Conservation (phyloP, 2,113 vertebrate species). For the Hoplias malabaricus region DNA sequence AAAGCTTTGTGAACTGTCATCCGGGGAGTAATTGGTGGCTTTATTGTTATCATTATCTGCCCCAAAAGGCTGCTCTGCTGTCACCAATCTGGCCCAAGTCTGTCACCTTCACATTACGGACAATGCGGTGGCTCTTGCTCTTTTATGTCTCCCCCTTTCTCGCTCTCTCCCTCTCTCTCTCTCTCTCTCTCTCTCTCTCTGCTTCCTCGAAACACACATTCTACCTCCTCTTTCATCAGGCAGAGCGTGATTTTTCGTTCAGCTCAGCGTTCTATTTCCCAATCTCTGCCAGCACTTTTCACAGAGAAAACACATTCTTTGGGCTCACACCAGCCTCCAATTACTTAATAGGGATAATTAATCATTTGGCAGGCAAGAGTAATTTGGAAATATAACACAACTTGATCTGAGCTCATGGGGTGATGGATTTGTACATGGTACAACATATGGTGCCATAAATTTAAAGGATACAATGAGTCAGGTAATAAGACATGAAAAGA, state of each 20-base stretch:
- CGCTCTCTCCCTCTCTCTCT: not conserved
- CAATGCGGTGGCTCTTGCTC: slow-evolving; percentile 11
- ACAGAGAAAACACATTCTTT: not conserved
- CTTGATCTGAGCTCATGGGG: not conserved
- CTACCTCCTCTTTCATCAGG: not conserved
- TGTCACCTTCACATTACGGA: slow-evolving; percentile 83
- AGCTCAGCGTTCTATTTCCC: not conserved
- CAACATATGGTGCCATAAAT: not conserved
- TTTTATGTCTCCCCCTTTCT: not conserved
- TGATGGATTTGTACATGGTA: not conserved
- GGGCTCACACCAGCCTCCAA: slow-evolving; percentile 37
- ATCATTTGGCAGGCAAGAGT: slow-evolving; percentile 35
- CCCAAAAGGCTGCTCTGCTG: slow-evolving; percentile 86
- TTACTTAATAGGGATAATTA: slow-evolving; percentile 49
- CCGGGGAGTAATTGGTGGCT: slow-evolving; percentile 93
- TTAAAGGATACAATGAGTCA: not conserved
- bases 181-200: not conserved
- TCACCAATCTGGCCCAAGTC: slow-evolving; percentile 86
- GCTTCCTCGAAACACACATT: too few relatives aligned
- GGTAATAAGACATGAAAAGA: not conserved
- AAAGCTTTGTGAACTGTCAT: slow-evolving; percentile 91
- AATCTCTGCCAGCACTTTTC: not conserved
- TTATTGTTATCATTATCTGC: slow-evolving; percentile 95
- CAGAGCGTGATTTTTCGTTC: not conserved
- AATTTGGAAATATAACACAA: slow-evolving; percentile 24